A percentile compares a stretch with the other conserved stretches of the same genome.
phyloP scores from a whole-genome alignment of 2,888 invertebrate genomes.

The Odontomyia ornata region DNA sequence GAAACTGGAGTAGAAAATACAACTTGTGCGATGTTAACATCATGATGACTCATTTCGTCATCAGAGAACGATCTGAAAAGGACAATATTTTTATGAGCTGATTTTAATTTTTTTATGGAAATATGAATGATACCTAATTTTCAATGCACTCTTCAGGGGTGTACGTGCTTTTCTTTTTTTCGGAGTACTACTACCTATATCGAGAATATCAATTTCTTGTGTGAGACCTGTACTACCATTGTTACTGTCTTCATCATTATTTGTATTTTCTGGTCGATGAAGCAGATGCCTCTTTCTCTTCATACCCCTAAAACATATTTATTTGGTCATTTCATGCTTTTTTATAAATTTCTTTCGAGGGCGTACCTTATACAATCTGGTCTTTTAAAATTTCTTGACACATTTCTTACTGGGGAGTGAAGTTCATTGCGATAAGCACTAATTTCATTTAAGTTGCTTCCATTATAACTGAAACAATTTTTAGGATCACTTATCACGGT shows the following conservation, averaged over 20 bases:
- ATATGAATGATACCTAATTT: conserved; percentile 65
- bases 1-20: conserved; percentile 85
- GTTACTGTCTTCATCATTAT: conserved; percentile 64
- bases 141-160: conserved; percentile 69
- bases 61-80: conserved; percentile 68
- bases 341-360: neutral
- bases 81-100: neutral
- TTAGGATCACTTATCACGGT: neutral
- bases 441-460: conserved; percentile 60
- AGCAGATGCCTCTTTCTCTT: conserved; percentile 70
- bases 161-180: conserved; percentile 70
- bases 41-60: conserved; percentile 69
- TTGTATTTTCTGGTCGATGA: conserved; percentile 59
- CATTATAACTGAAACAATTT: conserved; percentile 56
- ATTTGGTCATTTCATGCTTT: neutral
- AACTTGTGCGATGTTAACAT: conserved; percentile 67
- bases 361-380: conserved; percentile 60
- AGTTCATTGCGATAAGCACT: conserved; percentile 58
- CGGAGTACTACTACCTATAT: conserved; percentile 74
- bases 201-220: conserved; percentile 74
- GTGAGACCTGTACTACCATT: conserved; percentile 73
- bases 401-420: conserved; percentile 61
- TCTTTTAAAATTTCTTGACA: conserved; percentile 61
- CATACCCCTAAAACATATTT: conserved; percentile 65
- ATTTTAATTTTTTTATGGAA: too few relatives aligned